These are phyloP conservation scores for Holacanthella duospinosa DNA, from an alignment of 2,888 invertebrate species.

Conservation along the genomic window DNA sequence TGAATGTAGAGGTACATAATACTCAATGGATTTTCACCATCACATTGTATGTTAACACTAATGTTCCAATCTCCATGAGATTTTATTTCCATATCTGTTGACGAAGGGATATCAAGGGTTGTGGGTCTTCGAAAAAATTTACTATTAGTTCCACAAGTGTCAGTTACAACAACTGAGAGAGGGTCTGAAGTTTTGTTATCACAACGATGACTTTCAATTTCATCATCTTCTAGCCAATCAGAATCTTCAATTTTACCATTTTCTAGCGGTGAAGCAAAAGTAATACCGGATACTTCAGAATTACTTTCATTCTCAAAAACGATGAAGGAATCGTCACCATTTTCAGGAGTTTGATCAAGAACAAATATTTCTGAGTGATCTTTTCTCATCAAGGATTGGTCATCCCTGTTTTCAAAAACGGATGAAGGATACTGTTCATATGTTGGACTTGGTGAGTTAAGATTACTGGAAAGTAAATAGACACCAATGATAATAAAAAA, in stretches of 20 bases:
- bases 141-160: background rate
- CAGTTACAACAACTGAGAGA: no score
- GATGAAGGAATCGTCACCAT: conserved; percentile 46
- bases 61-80: conserved; percentile 19
- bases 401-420: background rate
- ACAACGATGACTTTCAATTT: background rate
- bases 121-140: conserved; percentile 33
- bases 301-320: conserved; percentile 42
- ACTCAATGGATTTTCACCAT: conserved; percentile 8
- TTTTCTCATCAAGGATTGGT: conserved; percentile 6
- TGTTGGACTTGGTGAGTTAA: conserved; percentile 21
- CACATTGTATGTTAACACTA: conserved; percentile 13
- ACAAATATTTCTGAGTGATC: conserved; percentile 32
- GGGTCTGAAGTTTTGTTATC: no score
- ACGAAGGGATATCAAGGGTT: conserved; percentile 26
- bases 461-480: conserved; percentile 11
- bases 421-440: conserved; percentile 16
- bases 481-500: background rate
- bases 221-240: background rate
- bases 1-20: conserved; percentile 70
- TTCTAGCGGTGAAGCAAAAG: background rate
- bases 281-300: background rate
- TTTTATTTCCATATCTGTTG: conserved; percentile 4
- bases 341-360: conserved; percentile 24
- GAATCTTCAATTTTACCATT: background rate